Conservation (phyloP, 2,113 vertebrate genomes). For the Craseonycteris thonglongyai region DNA sequence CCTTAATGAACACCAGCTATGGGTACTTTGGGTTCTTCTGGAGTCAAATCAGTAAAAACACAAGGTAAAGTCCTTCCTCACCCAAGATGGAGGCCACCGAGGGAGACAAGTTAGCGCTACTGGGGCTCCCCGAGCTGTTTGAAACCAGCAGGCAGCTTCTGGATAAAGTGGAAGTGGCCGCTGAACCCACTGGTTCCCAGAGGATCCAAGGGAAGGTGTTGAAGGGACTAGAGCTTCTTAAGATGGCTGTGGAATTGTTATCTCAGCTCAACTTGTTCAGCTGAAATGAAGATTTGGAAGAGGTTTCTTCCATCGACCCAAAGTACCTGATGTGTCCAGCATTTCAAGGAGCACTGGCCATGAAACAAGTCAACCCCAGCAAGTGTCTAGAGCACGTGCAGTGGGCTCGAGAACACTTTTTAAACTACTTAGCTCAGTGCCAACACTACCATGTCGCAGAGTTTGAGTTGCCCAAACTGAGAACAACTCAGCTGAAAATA, state of each 20-base stretch:
- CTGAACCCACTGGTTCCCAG: slow-evolving; percentile 77
- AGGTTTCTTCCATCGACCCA: slow-evolving; percentile 88
- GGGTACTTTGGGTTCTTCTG: background rate
- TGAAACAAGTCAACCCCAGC: slow-evolving; percentile 83
- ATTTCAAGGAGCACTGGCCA: slow-evolving; percentile 83
- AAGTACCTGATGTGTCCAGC: slow-evolving; percentile 90
- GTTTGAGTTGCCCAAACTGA: slow-evolving; percentile 78
- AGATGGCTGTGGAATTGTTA: slow-evolving; percentile 82
- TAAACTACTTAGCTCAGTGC: slow-evolving; percentile 86
- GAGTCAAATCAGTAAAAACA: background rate
- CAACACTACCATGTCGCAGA: slow-evolving; percentile 81
- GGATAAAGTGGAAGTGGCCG: slow-evolving; percentile 84
- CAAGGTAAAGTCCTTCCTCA: background rate
- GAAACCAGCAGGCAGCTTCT: slow-evolving; percentile 83
- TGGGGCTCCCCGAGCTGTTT: slow-evolving; percentile 84
- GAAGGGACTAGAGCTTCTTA: slow-evolving; percentile 80
- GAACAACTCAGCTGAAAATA: background rate
- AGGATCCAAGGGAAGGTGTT: slow-evolving; percentile 84
- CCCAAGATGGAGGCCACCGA: slow-evolving; percentile 73
- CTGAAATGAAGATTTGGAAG: slow-evolving; percentile 93
- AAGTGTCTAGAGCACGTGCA: slow-evolving; percentile 83
- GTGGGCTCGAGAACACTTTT: slow-evolving; percentile 82
- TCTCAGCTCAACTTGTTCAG: slow-evolving; percentile 87
- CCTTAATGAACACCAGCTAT: background rate
- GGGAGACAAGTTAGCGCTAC: slow-evolving; percentile 33